Conservation (phyloP, 1,140 invertebrate genomes). For the Papilio glaucus region DNA sequence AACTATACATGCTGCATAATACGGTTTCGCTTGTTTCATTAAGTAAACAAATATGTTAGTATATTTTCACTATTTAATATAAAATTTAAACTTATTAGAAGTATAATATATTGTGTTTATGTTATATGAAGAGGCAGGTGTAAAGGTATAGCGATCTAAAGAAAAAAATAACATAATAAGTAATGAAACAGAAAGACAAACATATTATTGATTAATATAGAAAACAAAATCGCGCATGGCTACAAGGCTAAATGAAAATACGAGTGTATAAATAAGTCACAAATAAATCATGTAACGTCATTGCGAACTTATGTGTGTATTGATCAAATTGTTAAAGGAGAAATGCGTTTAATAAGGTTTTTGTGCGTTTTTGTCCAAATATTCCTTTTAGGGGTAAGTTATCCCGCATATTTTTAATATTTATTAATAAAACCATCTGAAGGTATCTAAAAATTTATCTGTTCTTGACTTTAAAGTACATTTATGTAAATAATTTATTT, state of each 20-base stretch:
- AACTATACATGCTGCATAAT: slow-evolving; percentile 6
- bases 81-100: not conserved
- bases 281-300: slow-evolving; percentile 9
- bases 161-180: not conserved
- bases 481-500: too few relatives aligned
- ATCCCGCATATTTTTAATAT: not conserved
- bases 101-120: not conserved
- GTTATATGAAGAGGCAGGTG: not conserved
- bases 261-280: slow-evolving; percentile 27
- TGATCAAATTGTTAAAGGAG: slow-evolving; percentile 1
- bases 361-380: slow-evolving; percentile 30
- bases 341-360: slow-evolving; percentile 30
- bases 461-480: too few relatives aligned
- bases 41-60: not conserved
- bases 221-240: slow-evolving; percentile 11
- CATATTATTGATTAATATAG: not conserved
- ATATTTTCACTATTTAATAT: not conserved
- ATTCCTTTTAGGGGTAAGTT: slow-evolving; percentile 21
- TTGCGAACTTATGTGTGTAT: slow-evolving; percentile 17
- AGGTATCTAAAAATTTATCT: too few relatives aligned
- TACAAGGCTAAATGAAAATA: slow-evolving; percentile 19
- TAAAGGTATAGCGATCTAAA: not conserved
- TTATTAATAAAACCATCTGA: not conserved
- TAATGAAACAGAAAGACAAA: not conserved
- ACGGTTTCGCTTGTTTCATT: not conserved